These are phyloP conservation scores for Coenonympha arcania DNA, from an alignment of 2,888 invertebrate genomes.

Conservation along the genomic window DNA sequence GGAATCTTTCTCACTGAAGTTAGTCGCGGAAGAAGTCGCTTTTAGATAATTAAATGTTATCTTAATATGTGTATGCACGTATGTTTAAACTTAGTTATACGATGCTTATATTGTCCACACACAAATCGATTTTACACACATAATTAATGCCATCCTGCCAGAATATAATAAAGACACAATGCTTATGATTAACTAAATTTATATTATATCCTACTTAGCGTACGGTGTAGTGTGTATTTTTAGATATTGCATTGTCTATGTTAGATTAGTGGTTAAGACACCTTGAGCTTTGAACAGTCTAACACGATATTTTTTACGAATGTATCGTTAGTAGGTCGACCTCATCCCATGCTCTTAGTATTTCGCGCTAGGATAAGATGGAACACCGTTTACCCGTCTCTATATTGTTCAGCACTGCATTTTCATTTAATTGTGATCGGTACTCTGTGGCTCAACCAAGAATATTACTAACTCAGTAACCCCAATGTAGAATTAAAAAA, in stretches of 20 bases:
- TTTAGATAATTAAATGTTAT: conserved; percentile 67
- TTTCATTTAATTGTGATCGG: conserved; percentile 27
- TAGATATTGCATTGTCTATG: conserved; percentile 73
- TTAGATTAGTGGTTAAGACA: conserved; percentile 70
- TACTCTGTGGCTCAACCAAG: conserved; percentile 1
- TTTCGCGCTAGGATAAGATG: conserved; percentile 44
- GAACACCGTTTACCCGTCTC: conserved; percentile 31
- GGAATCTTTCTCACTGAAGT: conserved; percentile 72
- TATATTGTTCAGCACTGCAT: conserved; percentile 35
- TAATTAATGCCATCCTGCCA: conserved; percentile 70
- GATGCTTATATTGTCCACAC: conserved; percentile 71
- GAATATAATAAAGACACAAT: conserved; percentile 62
- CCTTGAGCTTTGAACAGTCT: conserved; percentile 70
- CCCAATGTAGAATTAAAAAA: no score
- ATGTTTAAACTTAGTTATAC: conserved; percentile 65
- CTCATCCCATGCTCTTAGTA: conserved; percentile 52
- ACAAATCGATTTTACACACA: conserved; percentile 68
- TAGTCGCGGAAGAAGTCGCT: conserved; percentile 68
- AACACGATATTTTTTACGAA: conserved; percentile 65
- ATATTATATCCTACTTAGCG: conserved; percentile 68
- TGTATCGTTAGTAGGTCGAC: conserved; percentile 46
- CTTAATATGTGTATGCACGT: conserved; percentile 65
- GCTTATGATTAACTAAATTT: conserved; percentile 70
- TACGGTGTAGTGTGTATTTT: conserved; percentile 70
- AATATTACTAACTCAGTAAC: no score